Conservation (phyloP, 2,797 vertebrate species). For the Ibycter americanus region DNA sequence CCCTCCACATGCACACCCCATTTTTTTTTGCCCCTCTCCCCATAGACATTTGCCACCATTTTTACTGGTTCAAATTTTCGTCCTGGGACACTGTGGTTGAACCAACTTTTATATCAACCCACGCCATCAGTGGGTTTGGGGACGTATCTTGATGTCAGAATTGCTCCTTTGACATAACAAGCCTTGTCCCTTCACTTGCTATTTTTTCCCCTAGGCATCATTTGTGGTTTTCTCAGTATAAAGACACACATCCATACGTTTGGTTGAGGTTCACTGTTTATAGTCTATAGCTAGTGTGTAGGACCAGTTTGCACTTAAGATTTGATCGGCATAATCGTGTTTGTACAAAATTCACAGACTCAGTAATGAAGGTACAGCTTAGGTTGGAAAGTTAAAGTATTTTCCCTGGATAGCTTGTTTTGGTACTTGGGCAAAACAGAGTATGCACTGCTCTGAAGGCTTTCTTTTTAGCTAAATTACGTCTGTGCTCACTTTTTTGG, state of each 20-base stretch:
- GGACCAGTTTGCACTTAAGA: background rate
- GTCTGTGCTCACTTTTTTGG: background rate
- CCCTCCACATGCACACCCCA: rapidly evolving
- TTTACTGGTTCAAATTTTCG: background rate
- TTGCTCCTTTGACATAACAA: background rate
- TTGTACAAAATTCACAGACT: background rate
- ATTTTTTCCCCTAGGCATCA: background rate
- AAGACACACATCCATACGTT: background rate
- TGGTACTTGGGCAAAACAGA: background rate
- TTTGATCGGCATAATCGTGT: background rate
- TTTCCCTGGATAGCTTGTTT: background rate
- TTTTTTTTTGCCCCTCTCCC: background rate
- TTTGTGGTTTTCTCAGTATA: background rate
- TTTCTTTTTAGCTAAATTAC: background rate
- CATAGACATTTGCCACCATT: background rate
- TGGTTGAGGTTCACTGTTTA: background rate
- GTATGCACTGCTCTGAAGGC: background rate
- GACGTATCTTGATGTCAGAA: background rate
- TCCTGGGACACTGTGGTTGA: background rate
- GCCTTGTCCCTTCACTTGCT: background rate
- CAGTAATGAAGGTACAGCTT: background rate
- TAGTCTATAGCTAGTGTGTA: background rate
- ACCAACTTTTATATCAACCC: background rate
- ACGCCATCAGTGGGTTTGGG: background rate
- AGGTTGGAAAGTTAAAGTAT: background rate